Percentiles rank a stretch among this genome's conserved stretches.
These are phyloP conservation scores for Borostomias antarcticus DNA, from an alignment of 2,797 vertebrate genomes.

Conservation along the genomic window DNA sequence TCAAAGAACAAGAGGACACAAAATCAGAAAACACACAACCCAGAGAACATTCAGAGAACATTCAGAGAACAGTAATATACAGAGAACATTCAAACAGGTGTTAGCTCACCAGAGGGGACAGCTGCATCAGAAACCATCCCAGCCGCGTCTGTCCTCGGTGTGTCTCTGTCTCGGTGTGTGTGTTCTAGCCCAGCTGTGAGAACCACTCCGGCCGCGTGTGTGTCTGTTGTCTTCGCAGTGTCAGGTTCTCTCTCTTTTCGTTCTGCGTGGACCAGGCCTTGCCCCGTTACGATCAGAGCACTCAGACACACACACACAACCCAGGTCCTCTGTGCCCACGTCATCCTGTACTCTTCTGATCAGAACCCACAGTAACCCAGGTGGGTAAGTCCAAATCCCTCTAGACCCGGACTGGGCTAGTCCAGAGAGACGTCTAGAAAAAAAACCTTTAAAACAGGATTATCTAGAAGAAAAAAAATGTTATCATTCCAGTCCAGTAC, in stretches of 20 bases:
- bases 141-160: background rate
- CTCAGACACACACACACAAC: constrained; percentile 56
- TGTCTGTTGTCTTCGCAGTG: background rate
- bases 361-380: constrained; percentile 13
- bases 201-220: background rate
- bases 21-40: background rate
- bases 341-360: constrained; percentile 3
- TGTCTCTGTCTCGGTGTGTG: background rate
- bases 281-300: constrained; percentile 37
- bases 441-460: background rate
- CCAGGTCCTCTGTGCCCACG: constrained; percentile 48
- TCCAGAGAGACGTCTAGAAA: too few species aligned
- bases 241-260: background rate
- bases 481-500: background rate
- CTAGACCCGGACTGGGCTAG: background rate
- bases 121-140: background rate
- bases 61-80: background rate
- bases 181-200: constrained; percentile 6
- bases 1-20: too few species aligned
- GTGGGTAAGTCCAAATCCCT: background rate
- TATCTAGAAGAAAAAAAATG: background rate
- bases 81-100: background rate
- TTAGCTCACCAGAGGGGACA: constrained; percentile 51
- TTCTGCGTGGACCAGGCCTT: background rate
- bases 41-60: background rate